A percentile compares a stretch with the other conserved stretches of the same genome.
Evolutionary conservation across 2,888 invertebrate species (phyloP).

Genomic region (Drosophila sordidula): DNA sequence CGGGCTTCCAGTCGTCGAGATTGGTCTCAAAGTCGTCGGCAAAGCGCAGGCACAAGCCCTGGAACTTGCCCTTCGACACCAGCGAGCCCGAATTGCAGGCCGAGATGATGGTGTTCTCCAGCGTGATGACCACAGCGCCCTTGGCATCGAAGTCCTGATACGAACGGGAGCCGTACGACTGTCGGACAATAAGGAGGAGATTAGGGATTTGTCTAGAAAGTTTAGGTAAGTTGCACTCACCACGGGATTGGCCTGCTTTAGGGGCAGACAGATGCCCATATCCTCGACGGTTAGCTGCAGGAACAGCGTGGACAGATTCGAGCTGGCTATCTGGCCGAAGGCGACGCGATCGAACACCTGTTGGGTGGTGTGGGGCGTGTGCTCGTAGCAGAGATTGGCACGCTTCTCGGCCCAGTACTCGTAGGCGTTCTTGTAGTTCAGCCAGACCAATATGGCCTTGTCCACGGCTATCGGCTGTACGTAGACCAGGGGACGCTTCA

Average conservation of each 20-base stretch:
- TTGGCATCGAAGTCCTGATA: slow-evolving; percentile 91
- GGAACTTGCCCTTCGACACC: slow-evolving; percentile 96
- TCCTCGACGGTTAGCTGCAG: slow-evolving; percentile 97
- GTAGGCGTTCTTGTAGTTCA: slow-evolving; percentile 99
- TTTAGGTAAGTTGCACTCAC: slow-evolving; percentile 20
- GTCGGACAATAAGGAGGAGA: slow-evolving; percentile 27
- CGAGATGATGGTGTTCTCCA: slow-evolving; percentile 97
- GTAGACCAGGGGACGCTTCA: slow-evolving; percentile 97
- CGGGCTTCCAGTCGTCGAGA: slow-evolving; percentile 98
- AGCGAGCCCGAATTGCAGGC: slow-evolving; percentile 98
- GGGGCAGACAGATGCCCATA: slow-evolving; percentile 97
- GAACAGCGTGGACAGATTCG: slow-evolving; percentile 95
- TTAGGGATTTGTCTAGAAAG: background rate
- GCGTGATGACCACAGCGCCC: slow-evolving; percentile 97
- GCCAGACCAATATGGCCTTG: slow-evolving; percentile 98
- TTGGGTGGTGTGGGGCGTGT: slow-evolving; percentile 85
- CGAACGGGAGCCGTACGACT: slow-evolving; percentile 88
- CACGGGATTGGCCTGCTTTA: slow-evolving; percentile 92
- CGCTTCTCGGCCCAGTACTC: slow-evolving; percentile 99
- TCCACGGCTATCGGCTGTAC: slow-evolving; percentile 99
- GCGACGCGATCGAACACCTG: slow-evolving; percentile 90
- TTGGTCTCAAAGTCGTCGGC: slow-evolving; percentile 99
- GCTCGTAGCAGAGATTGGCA: slow-evolving; percentile 95
- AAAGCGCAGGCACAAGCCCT: slow-evolving; percentile 96
- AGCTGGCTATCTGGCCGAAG: slow-evolving; percentile 91